phyloP scores from a whole-genome alignment of 2,113 vertebrate genomes.

The Candoia aspera region DNA sequence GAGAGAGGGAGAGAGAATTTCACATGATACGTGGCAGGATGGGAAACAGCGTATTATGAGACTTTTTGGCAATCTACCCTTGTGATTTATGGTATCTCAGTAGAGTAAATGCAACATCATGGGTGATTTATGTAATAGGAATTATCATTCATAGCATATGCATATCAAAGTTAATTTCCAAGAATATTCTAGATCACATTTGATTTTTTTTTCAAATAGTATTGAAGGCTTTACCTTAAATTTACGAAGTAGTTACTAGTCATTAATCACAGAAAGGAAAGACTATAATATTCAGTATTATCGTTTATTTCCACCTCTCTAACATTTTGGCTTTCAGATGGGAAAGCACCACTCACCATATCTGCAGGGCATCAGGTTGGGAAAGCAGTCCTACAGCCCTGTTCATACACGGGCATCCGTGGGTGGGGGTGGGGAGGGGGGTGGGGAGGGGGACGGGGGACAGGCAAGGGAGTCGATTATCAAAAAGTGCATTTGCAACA shows the following conservation, averaged over 20 bases:
- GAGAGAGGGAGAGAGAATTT: accelerated
- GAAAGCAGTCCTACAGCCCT: background rate
- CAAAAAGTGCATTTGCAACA: background rate
- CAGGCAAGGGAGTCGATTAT: background rate
- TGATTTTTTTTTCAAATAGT: background rate
- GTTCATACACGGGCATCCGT: background rate
- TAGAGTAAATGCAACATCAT: background rate
- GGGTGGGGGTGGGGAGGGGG: background rate
- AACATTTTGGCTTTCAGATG: background rate
- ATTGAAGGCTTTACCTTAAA: slow-evolving; percentile 6
- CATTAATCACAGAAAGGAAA: background rate
- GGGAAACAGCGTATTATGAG: background rate
- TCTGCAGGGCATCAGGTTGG: background rate
- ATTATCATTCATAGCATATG: slow-evolving; percentile 14
- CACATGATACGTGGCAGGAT: background rate
- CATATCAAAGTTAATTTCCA: background rate
- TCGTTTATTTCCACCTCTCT: background rate
- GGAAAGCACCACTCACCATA: background rate
- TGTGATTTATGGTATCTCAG: background rate
- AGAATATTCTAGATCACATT: background rate
- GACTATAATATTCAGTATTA: background rate
- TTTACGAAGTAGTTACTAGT: background rate
- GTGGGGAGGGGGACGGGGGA: background rate
- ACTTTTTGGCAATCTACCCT: background rate
- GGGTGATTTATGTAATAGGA: background rate